Evolutionary conservation across 2,888 invertebrate species (phyloP).

Genomic region (Nemotelus nigrinus): DNA sequence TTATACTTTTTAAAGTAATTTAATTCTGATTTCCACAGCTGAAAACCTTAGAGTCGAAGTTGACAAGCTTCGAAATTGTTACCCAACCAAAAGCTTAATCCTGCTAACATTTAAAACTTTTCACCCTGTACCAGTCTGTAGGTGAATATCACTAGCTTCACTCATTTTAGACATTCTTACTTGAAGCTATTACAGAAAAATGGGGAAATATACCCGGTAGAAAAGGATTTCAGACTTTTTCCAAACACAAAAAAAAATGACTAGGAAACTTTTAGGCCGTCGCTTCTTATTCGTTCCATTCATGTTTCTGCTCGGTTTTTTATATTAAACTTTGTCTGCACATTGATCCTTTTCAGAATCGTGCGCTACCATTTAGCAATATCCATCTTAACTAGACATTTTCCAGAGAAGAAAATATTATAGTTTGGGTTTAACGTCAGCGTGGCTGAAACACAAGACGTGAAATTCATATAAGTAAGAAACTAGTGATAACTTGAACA

Average conservation of each 20-base stretch:
- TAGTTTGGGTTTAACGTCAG: conserved; percentile 11
- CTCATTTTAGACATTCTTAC: background rate
- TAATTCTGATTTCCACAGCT: background rate
- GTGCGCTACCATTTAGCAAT: background rate
- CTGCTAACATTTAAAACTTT: background rate
- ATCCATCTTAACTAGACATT: background rate
- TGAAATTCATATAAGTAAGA: background rate
- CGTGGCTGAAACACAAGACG: background rate
- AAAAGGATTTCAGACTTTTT: conserved; percentile 12
- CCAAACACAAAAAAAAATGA: background rate
- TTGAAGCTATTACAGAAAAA: background rate
- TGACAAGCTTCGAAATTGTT: too few relatives aligned
- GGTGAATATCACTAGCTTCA: too few relatives aligned
- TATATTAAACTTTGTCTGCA: conserved; percentile 35
- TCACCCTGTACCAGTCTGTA: background rate
- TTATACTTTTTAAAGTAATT: too few relatives aligned
- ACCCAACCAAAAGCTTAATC: too few relatives aligned
- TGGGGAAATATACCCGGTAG: background rate
- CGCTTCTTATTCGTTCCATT: background rate
- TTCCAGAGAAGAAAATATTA: background rate
- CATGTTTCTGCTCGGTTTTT: background rate
- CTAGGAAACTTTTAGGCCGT: conserved; percentile 11
- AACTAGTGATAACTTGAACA: conserved; percentile 18
- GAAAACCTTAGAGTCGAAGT: background rate
- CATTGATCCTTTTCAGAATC: conserved; percentile 30